Evolutionary conservation across 2,888 invertebrate species (phyloP), one percentile per base, ranked within the genome.

Genomic region (Mythimna impura): DNA sequence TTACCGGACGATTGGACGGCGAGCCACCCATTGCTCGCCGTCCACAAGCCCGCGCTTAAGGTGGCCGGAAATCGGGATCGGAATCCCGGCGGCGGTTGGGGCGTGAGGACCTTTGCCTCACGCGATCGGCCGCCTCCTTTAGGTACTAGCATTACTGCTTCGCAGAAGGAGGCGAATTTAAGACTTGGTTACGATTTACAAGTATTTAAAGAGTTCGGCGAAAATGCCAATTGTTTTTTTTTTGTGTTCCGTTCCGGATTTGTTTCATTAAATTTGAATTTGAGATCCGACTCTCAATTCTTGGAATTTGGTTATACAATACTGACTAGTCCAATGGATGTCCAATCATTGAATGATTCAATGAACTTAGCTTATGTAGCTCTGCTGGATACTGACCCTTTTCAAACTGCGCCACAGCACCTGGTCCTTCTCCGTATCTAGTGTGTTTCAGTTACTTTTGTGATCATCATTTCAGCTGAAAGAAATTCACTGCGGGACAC

Each of bases 211-310:
- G 22, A 60, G 20, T 30, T 55, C 0, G 8, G 36, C 2, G 17
- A 55, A 30, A 43, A 54, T 25, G 17, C 36, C 1, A 25, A 50
- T 54, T 40, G 30, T 20, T 30, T n/a, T 5, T 43, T 52, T 68
- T 61, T 58, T 55, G 47, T n/a, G 22, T 25, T 34, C 17, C 17
- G 3, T 25, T 50, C 12, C 1, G 10, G 50, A 70, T 65, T 20
- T 12, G 17, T 47, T 54, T 8, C 6, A 58, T 52, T 40, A 25
- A 63, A 63, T 22, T 61, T n/a, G 22, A n/a, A 3, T 64, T 73
- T 34, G 34, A 14, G 3, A 12, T 36, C 3, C 0, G n/a, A 17
- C 14, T 47, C 14, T 47, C 0, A 14, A 22, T 60, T 66, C 25
- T 75, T 54, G 10, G 30, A 66, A 47, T 34, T 25, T 17, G 10